Evolutionary conservation across 2,888 invertebrate genomes (phyloP).

Genomic region (Ischnura elegans): DNA sequence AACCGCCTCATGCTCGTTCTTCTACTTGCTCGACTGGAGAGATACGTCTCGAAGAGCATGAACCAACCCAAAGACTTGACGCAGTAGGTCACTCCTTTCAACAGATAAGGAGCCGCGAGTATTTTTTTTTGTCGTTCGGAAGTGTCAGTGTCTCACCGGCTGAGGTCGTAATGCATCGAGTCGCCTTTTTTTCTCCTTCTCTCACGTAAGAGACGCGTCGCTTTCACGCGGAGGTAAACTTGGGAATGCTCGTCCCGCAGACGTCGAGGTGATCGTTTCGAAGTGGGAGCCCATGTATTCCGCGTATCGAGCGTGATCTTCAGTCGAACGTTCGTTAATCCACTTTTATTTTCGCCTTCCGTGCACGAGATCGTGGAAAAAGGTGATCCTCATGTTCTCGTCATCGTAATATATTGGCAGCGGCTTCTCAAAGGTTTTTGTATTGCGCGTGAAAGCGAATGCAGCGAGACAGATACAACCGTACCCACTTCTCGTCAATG

Average conservation of each 20-base stretch:
- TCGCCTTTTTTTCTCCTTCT: not conserved
- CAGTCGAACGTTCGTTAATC: not conserved
- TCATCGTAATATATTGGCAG: not conserved
- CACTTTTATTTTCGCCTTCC: not conserved
- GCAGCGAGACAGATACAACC: not conserved
- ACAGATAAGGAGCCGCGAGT: not conserved
- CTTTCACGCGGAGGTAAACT: not conserved
- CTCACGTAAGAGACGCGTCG: not conserved
- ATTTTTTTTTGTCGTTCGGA: not conserved
- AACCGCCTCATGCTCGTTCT: not conserved
- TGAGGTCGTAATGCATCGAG: not conserved
- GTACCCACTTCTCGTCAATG: not conserved
- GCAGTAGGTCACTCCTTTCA: not conserved
- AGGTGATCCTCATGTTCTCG: not conserved
- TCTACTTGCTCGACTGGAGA: not conserved
- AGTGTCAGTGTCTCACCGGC: not conserved
- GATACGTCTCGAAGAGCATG: not conserved
- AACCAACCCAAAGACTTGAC: not conserved
- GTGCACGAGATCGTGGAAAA: not conserved
- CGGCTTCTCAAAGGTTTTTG: not conserved
- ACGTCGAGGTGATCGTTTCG: not conserved
- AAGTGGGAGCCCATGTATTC: not conserved
- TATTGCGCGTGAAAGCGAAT: not conserved
- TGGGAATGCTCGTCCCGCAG: not conserved
- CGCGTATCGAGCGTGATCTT: not conserved